Percentiles rank a stretch among this genome's conserved stretches.
phyloP scores from a whole-genome alignment of 2,888 invertebrate genomes.

The Epistrophella euchroma region DNA sequence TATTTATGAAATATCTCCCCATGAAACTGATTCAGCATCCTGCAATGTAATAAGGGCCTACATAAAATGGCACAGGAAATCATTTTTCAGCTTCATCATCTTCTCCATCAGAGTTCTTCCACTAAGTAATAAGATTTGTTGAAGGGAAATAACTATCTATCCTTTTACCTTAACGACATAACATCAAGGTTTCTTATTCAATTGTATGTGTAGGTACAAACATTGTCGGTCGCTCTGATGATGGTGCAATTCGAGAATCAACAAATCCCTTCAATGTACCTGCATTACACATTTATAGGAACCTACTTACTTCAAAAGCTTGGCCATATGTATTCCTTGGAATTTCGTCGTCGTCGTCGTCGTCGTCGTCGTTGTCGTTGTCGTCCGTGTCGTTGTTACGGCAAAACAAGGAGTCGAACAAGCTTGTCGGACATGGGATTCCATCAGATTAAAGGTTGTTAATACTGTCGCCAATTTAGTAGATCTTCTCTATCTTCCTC shows the following conservation, averaged over 20 bases:
- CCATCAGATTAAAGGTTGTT: slow-evolving; percentile 79
- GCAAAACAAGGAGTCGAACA: slow-evolving; percentile 77
- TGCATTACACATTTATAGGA: neutral
- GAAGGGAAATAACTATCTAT: slow-evolving; percentile 49
- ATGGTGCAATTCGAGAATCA: slow-evolving; percentile 31
- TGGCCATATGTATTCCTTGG: slow-evolving; percentile 64
- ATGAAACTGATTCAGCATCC: slow-evolving; percentile 68
- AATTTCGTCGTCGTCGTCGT: slow-evolving; percentile 41
- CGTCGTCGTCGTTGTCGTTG: slow-evolving; percentile 3
- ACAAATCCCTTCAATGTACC: slow-evolving; percentile 55
- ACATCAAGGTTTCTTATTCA: slow-evolving; percentile 62
- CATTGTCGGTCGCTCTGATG: slow-evolving; percentile 43
- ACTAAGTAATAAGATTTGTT: slow-evolving; percentile 51
- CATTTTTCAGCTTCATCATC: slow-evolving; percentile 57
- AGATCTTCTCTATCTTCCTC: slow-evolving; percentile 53
- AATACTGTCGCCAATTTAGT: slow-evolving; percentile 79
- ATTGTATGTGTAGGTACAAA: slow-evolving; percentile 53
- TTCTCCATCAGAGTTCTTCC: slow-evolving; percentile 7
- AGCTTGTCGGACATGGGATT: slow-evolving; percentile 79
- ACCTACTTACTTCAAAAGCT: slow-evolving; percentile 27
- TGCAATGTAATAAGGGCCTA: slow-evolving; percentile 2
- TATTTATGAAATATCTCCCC: slow-evolving; percentile 63
- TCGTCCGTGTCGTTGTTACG: slow-evolving; percentile 19
- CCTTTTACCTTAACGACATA: slow-evolving; percentile 55
- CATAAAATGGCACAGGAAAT: slow-evolving; percentile 65